Evolutionary conservation across 2,888 invertebrate species (phyloP).

Genomic region (Hydraecia micacea): DNA sequence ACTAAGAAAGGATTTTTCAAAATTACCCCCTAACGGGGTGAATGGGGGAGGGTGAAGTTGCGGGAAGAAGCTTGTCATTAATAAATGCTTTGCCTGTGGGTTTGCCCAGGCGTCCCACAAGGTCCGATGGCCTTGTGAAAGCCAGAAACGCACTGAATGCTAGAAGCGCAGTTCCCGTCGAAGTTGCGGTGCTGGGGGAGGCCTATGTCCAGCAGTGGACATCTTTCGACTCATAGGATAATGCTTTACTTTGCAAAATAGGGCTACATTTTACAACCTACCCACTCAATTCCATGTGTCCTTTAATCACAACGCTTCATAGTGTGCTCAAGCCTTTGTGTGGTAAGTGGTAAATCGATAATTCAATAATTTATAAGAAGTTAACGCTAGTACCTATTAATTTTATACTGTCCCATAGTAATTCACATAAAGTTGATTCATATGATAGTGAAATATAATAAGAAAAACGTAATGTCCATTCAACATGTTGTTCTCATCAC

Average conservation of each 20-base stretch:
- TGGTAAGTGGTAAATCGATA: neutral
- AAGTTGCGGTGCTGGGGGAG: too few relatives aligned
- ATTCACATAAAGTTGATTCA: slow-evolving; percentile 38
- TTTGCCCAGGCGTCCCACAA: too few relatives aligned
- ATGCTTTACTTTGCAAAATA: neutral
- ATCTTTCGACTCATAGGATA: neutral
- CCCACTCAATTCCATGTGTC: neutral
- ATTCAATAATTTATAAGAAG: neutral
- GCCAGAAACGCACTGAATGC: too few relatives aligned
- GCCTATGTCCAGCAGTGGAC: too few relatives aligned
- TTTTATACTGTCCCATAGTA: neutral
- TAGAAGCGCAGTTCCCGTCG: too few relatives aligned
- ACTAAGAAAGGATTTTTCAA: too few relatives aligned
- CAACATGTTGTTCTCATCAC: slow-evolving; percentile 4
- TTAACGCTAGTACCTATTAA: neutral
- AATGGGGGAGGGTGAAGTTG: too few relatives aligned
- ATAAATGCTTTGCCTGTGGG: too few relatives aligned
- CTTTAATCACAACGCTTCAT: neutral
- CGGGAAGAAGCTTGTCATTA: too few relatives aligned
- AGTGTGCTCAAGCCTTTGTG: too few relatives aligned
- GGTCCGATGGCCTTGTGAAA: too few relatives aligned
- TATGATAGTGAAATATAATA: slow-evolving; percentile 27
- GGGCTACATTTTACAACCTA: neutral
- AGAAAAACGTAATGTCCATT: slow-evolving; percentile 25
- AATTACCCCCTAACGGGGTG: too few relatives aligned